phyloP scores from a whole-genome alignment of 2,797 vertebrate genomes.

The Selene dorsalis region DNA sequence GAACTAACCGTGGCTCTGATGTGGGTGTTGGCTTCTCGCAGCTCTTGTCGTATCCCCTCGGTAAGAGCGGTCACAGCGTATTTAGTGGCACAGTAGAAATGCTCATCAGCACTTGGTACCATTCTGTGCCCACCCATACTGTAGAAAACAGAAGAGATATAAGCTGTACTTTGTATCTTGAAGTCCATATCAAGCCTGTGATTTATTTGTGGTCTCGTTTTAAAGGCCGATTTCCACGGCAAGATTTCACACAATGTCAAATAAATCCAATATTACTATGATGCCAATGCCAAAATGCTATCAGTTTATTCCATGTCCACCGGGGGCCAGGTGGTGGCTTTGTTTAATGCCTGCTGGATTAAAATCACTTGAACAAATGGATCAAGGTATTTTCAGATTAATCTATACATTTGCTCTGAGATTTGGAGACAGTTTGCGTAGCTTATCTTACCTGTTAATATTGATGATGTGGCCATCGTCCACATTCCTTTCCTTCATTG shows the following conservation, averaged over 20 bases:
- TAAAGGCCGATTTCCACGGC: not conserved
- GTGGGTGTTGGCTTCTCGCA: constrained; percentile 92
- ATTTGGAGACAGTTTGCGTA: not conserved
- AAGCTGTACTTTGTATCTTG: not conserved
- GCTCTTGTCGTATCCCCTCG: constrained; percentile 94
- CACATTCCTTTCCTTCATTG: constrained; percentile 94
- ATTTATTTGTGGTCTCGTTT: not conserved
- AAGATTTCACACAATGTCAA: no score
- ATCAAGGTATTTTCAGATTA: not conserved
- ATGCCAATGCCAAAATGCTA: not conserved
- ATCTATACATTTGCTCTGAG: constrained; percentile 24
- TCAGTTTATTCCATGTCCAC: constrained; percentile 1
- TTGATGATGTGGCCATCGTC: constrained; percentile 98
- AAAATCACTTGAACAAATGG: constrained; percentile 27
- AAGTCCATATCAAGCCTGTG: not conserved
- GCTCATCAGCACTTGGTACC: constrained; percentile 83
- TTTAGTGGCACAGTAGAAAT: constrained; percentile 97
- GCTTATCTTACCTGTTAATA: constrained; percentile 90
- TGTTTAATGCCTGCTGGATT: constrained; percentile 19
- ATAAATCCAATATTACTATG: not conserved
- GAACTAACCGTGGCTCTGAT: constrained; percentile 93
- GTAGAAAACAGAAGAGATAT: constrained; percentile 18
- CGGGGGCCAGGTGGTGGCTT: constrained; percentile 23
- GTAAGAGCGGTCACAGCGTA: constrained; percentile 94
- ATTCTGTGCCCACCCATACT: constrained; percentile 94